These are phyloP conservation scores for Cantharis nigra DNA, from an alignment of 2,888 invertebrate genomes.

Conservation along the genomic window DNA sequence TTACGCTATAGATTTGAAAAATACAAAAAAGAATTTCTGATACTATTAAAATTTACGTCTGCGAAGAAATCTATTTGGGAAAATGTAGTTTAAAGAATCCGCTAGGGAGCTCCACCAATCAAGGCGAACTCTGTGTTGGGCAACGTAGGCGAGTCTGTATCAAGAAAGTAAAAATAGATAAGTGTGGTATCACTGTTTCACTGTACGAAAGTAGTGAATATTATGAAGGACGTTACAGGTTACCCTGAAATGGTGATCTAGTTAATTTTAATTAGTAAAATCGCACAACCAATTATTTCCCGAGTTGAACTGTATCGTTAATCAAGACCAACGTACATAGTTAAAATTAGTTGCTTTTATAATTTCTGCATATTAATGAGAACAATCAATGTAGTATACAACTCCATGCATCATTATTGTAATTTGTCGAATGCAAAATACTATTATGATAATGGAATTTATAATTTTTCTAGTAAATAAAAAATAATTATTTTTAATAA, in stretches of 20 bases:
- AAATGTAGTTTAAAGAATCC: background rate
- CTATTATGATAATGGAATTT: background rate
- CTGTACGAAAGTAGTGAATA: background rate
- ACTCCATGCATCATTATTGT: background rate
- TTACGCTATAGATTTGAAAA: background rate
- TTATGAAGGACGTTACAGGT: background rate
- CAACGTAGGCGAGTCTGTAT: background rate
- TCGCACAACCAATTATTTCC: background rate
- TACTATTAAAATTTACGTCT: background rate
- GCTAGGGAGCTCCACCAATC: background rate
- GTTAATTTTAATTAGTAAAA: background rate
- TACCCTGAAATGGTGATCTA: background rate
- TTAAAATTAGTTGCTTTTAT: background rate
- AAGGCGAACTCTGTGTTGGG: background rate
- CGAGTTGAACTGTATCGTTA: background rate
- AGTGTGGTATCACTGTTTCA: background rate
- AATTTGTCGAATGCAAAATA: background rate
- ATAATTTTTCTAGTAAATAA: too few relatives aligned
- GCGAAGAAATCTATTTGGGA: background rate
- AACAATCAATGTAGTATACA: background rate
- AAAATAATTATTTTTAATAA: background rate
- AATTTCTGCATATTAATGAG: background rate
- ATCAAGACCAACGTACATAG: background rate
- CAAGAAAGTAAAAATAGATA: background rate
- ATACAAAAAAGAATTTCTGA: background rate